Base-by-base conservation (phyloP, 1,140 invertebrate species). In the Megathymus violae region DNA sequence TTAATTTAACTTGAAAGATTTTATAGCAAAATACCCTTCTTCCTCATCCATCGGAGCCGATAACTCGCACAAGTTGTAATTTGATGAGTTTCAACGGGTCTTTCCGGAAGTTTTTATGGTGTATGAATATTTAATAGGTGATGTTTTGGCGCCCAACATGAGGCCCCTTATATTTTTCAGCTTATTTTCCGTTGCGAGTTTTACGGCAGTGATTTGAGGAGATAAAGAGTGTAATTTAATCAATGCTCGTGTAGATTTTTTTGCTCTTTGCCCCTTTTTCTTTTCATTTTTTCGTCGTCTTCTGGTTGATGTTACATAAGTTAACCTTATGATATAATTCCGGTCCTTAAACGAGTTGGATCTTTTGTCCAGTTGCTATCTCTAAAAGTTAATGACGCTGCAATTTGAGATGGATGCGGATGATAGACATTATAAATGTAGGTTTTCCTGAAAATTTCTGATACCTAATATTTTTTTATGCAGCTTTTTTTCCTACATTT, bases 151-250 rank as follows among this genome's bases (percentile, higher is more conserved):
- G 68, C 68, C 72, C 73, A 73, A 62, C 67, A 50, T 72, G 72
- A 65, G 68, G 61, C 63, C 62, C 61, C 54, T 76, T 77, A 70
- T 71, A 71, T 67, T 69, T 64, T 73, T 75, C 63, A 64, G 73
- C 68, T 78, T 77, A 71, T 72, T 72, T 76, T 66, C 69, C 56
- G 62, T 63, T 61, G 67, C 66, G 64, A 72, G 68, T 64, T 67
- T 74, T 59, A 67, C 65, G 67, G 36, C 71, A 71, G 71, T 77
- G 74, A 80, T 81, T 81, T 81, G 78, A 82, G 69, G 60, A 76
- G 74, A 76, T 78, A 78, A 78, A 78, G 74, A 75, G 68, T 70
- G 70, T 74, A 78, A 78, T 78, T 78, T 78, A 78, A 78, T 78
- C 75, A 78, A 75, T 70, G 72, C 62, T 78, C 60, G 52, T 58